Evolutionary conservation across 2,888 invertebrate genomes (phyloP).

Genomic region (Hydrotaea cyrtoneurina): DNA sequence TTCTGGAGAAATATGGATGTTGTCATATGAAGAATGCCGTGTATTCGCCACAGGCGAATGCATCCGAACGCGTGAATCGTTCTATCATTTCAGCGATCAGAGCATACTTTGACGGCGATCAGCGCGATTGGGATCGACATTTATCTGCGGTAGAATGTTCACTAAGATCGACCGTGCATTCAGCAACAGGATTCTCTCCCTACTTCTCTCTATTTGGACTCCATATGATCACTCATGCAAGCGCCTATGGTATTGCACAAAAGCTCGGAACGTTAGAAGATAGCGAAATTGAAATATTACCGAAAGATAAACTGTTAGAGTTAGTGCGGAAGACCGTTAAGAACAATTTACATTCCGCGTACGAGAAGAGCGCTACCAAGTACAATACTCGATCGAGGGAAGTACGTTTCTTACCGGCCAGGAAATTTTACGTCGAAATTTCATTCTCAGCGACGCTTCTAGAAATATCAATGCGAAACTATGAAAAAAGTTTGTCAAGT

Average conservation of each 20-base stretch:
- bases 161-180: too few relatives aligned
- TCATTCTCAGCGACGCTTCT: not conserved
- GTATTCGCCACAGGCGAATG: conserved; percentile 43
- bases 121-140: not conserved
- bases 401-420: too few relatives aligned
- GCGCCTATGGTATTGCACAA: not conserved
- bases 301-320: not conserved
- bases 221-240: conserved; percentile 13
- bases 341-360: not conserved
- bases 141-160: conserved; percentile 15
- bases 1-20: conserved; percentile 21
- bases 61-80: too few relatives aligned
- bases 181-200: not conserved
- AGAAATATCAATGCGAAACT: not conserved
- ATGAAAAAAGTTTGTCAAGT: too few relatives aligned
- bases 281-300: not conserved
- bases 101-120: not conserved
- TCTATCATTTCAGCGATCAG: too few relatives aligned
- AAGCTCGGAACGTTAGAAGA: not conserved
- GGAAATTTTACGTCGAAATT: not conserved
- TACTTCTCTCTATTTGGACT: not conserved
- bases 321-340: not conserved
- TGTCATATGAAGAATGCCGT: not conserved
- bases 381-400: too few relatives aligned
- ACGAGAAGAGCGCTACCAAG: too few relatives aligned